These are phyloP conservation scores for Eonycteris spelaea DNA, from an alignment of 2,113 vertebrate species.

Conservation along the genomic window DNA sequence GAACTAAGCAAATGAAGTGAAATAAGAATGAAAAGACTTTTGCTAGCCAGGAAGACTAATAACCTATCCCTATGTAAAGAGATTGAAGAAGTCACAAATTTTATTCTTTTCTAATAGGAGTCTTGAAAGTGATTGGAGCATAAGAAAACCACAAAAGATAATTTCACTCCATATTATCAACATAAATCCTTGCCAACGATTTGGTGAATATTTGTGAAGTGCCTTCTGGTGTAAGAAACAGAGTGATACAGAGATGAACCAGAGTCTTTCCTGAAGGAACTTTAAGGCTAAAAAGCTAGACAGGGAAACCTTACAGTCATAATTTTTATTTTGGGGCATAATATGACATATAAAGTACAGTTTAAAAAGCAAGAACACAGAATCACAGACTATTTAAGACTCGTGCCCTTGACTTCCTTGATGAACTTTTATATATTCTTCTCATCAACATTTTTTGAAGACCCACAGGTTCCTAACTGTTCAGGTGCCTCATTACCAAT, in stretches of 20 bases:
- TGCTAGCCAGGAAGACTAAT: background rate
- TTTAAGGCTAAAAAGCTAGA: background rate
- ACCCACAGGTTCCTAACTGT: background rate
- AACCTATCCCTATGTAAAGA: background rate
- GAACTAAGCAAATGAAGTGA: background rate
- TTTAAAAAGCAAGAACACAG: background rate
- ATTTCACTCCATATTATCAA: background rate
- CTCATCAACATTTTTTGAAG: background rate
- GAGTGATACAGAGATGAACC: constrained; percentile 8
- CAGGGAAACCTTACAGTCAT: background rate
- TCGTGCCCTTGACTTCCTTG: background rate
- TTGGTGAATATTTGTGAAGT: background rate
- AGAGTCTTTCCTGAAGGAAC: background rate
- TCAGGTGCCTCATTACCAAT: no score
- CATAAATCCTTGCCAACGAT: background rate
- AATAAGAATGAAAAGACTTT: background rate
- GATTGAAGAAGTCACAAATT: background rate
- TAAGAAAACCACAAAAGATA: background rate
- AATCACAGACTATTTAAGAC: background rate
- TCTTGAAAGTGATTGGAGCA: background rate
- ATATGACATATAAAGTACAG: background rate
- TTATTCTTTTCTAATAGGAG: constrained; percentile 6
- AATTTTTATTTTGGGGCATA: background rate
- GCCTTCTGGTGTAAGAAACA: background rate
- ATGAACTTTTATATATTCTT: background rate